Percentiles rank a stretch among this genome's conserved stretches.
Evolutionary conservation across 2,888 invertebrate species (phyloP).

Genomic region (Chymomyza procnemis): DNA sequence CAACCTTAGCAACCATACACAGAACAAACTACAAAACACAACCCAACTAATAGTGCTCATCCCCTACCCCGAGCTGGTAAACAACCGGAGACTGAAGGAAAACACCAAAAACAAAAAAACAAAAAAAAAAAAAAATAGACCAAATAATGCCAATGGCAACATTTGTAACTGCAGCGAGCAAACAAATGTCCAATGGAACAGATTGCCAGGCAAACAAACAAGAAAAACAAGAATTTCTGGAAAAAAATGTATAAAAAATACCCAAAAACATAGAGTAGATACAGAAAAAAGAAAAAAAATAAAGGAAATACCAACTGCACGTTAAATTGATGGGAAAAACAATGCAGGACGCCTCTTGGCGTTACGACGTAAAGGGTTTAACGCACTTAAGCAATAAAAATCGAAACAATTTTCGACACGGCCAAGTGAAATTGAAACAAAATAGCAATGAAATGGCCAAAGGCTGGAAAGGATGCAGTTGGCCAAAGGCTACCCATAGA

Average conservation of each 20-base stretch:
- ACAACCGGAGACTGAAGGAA: slow-evolving; percentile 22
- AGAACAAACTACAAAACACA: neutral
- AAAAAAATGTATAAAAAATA: neutral
- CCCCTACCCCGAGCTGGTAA: neutral
- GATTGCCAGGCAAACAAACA: slow-evolving; percentile 61
- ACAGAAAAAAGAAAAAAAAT: slow-evolving; percentile 3
- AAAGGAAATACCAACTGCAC: slow-evolving; percentile 43
- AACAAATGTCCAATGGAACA: slow-evolving; percentile 66
- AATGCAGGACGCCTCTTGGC: slow-evolving; percentile 41
- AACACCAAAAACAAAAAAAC: neutral
- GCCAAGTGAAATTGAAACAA: slow-evolving; percentile 69
- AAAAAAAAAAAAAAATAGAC: neutral
- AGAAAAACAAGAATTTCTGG: slow-evolving; percentile 17
- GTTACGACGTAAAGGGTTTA: slow-evolving; percentile 62
- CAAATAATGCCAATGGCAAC: slow-evolving; percentile 4
- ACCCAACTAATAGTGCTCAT: neutral
- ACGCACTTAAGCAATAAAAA: slow-evolving; percentile 74
- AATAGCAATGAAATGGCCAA: slow-evolving; percentile 42
- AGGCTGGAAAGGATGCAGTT: slow-evolving; percentile 1
- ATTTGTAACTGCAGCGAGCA: slow-evolving; percentile 37
- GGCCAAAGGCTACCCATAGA: neutral
- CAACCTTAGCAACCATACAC: neutral
- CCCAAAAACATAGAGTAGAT: neutral
- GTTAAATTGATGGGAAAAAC: slow-evolving; percentile 65
- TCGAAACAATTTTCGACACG: slow-evolving; percentile 68